phyloP scores from a whole-genome alignment of 2,797 vertebrate genomes.

The Lacerta agilis region DNA sequence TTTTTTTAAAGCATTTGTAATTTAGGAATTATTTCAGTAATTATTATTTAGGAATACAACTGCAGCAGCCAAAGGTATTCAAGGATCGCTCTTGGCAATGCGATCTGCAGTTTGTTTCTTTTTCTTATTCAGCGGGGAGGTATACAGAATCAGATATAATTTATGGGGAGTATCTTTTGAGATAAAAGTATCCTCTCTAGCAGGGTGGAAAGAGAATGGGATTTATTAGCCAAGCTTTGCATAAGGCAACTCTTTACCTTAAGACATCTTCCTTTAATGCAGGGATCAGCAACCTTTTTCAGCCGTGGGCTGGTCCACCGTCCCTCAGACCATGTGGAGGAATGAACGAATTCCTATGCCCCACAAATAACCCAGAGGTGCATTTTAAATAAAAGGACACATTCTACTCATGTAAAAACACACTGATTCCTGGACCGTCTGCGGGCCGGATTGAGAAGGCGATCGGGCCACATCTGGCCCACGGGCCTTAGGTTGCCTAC shows the following conservation, averaged over 20 bases:
- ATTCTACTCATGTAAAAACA: no score
- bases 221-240: not conserved
- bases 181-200: not conserved
- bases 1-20: constrained; percentile 34
- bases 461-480: no score
- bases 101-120: not conserved
- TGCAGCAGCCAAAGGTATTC: not conserved
- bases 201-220: not conserved
- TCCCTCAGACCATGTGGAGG: no score
- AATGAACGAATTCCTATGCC: no score
- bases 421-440: no score
- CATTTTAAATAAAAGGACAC: no score
- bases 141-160: not conserved
- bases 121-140: not conserved
- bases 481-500: no score
- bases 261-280: not conserved
- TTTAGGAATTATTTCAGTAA: constrained; percentile 35
- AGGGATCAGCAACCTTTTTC: no score
- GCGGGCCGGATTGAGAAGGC: no score
- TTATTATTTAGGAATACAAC: constrained; percentile 32
- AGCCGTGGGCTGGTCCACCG: no score
- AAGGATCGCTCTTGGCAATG: not conserved
- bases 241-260: not conserved
- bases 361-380: no score
- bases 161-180: not conserved